Base-by-base conservation (phyloP, 2,113 vertebrate species). In the Jacana jacana region DNA sequence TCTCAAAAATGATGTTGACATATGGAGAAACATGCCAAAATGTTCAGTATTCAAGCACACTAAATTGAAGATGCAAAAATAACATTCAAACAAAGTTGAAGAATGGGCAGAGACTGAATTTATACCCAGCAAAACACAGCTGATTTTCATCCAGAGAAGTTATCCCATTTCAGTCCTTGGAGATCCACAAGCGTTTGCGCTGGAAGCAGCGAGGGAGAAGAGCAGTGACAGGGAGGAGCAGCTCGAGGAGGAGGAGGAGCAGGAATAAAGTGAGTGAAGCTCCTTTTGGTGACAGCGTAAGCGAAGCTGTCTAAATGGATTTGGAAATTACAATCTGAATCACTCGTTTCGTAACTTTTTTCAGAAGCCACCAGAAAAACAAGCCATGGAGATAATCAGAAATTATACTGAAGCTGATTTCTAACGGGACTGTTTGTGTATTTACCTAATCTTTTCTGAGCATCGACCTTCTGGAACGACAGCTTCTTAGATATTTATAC, bases 401-500 rank as follows among this genome's bases (percentile, higher is more conserved):
- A 84, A 84, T 25, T 1, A 68, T 68, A 61, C 63, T n/a, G 48
- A 42, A 71, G 20, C 42, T 65, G 71, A 82, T 88, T 91, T 95
- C 81, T 78, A 90, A 85, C 18, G 71, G 81, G 46, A 86, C 58
- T 91, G 73, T 95, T 94, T 93, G 89, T 88, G 39, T 94, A 93
- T 93, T 94, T 94, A 94, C 85, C 82, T 96, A 52, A 95, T 96
- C 89, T 97, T 96, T 96, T 95, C 94, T 94, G 88, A 96, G 88
- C 80, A 86, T 0, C 88, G 92, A 84, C 90, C 92, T 96, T 96
- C 96, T 96, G 93, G 88, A 96, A 93, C 79, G 86, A 92, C 93
- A 97, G 95, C 83, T 95, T 90, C 91, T 86, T 84, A 86, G 93
- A 90, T 96, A 96, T 93, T 96, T 97, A 96, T 96, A 97, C 90